A percentile compares a stretch with the other conserved stretches of the same genome.
phyloP scores from a whole-genome alignment of 2,888 invertebrate genomes.

The Netelia virgata region DNA sequence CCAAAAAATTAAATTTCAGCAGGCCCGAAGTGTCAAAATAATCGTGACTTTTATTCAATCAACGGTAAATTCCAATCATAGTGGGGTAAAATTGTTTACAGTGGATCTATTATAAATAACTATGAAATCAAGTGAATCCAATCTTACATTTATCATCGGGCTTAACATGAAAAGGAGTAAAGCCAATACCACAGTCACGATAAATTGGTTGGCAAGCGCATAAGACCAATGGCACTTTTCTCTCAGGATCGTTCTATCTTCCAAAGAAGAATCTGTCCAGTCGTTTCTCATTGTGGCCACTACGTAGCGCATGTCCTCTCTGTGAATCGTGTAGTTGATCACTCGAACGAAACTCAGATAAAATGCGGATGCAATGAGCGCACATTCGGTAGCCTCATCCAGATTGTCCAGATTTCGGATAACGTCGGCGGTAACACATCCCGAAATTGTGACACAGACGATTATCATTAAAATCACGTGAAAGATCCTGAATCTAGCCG shows the following conservation, averaged over 20 bases:
- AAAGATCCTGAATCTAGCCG: constrained; percentile 52
- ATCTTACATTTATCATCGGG: constrained; percentile 76
- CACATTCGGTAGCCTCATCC: constrained; percentile 78
- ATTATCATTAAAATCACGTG: constrained; percentile 72
- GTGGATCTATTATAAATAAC: no score
- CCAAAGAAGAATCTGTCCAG: constrained; percentile 73
- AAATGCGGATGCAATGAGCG: constrained; percentile 73
- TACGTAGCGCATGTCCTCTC: constrained; percentile 75
- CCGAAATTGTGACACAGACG: constrained; percentile 50
- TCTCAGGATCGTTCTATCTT: constrained; percentile 70
- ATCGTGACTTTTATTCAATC: no score
- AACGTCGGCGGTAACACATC: constrained; percentile 71
- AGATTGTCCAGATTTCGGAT: constrained; percentile 73
- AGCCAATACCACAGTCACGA: constrained; percentile 71
- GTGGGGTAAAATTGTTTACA: no score
- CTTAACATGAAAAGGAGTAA: constrained; percentile 67
- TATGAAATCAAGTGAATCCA: no score
- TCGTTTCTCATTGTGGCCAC: constrained; percentile 77
- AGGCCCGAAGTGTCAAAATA: no score
- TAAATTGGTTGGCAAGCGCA: constrained; percentile 77
- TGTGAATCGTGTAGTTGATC: constrained; percentile 71
- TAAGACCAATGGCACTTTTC: constrained; percentile 75
- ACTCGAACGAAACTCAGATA: constrained; percentile 74
- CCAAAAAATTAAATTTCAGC: no score
- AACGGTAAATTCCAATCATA: no score